These are phyloP conservation scores for Trematocara marginatum DNA, from an alignment of 2,113 vertebrate genomes.

Conservation along the genomic window DNA sequence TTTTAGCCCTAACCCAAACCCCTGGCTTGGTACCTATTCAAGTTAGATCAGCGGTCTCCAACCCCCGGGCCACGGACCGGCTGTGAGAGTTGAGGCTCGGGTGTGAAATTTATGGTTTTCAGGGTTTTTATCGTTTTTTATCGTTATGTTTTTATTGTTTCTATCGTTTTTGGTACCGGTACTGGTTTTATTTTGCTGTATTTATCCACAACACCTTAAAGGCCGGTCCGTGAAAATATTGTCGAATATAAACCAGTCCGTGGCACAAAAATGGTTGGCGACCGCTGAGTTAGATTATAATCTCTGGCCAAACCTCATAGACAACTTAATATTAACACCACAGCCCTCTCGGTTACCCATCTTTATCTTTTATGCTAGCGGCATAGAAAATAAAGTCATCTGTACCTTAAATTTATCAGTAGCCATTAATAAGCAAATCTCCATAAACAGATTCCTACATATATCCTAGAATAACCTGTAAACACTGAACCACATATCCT, in stretches of 20 bases:
- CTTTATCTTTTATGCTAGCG: neutral
- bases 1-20: neutral
- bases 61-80: rapidly evolving
- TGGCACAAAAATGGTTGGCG: neutral
- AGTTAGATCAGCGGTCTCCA: neutral
- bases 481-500: neutral
- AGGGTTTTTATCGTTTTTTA: neutral
- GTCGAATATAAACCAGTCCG: neutral
- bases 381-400: neutral
- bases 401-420: neutral
- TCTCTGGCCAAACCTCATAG: neutral
- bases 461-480: neutral
- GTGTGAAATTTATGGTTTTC: neutral
- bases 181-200: neutral
- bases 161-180: neutral
- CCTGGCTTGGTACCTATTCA: neutral
- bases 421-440: neutral
- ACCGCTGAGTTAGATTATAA: neutral
- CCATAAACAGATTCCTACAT: neutral
- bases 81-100: neutral
- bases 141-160: neutral
- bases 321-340: neutral
- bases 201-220: neutral
- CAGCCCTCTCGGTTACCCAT: neutral
- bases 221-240: neutral